A percentile compares a stretch with the other conserved stretches of the same genome.
Conservation (phyloP, 2,797 vertebrate species). For the Nyctalus aviator region DNA sequence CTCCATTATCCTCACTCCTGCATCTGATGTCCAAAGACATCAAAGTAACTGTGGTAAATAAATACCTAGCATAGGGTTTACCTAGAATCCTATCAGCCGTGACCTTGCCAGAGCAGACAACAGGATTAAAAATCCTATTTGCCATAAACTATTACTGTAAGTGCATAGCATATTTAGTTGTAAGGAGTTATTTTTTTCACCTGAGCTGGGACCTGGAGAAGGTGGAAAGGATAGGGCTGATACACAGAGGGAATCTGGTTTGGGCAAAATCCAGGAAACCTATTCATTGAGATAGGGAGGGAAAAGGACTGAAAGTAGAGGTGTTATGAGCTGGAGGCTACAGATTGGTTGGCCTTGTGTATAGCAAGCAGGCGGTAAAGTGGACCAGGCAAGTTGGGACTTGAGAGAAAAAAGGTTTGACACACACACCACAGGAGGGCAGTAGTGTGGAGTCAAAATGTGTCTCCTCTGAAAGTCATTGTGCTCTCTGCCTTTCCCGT, state of each 20-base stretch:
- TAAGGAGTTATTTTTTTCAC: background rate
- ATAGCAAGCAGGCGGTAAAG: background rate
- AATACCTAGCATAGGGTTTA: background rate
- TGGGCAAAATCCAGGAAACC: background rate
- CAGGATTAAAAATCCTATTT: background rate
- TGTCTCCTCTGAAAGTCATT: background rate
- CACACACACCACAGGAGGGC: background rate
- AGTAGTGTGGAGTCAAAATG: background rate
- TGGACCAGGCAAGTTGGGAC: no score
- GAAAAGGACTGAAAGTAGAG: background rate
- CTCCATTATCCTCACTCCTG: background rate
- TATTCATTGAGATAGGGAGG: background rate
- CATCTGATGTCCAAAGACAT: background rate
- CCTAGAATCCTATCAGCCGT: background rate
- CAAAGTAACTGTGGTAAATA: background rate
- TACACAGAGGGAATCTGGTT: background rate
- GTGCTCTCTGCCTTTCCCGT: background rate
- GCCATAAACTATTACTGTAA: background rate
- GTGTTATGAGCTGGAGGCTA: background rate
- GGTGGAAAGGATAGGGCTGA: background rate
- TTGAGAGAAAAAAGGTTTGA: background rate
- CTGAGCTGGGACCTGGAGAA: background rate
- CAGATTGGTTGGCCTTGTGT: background rate
- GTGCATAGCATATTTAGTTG: background rate
- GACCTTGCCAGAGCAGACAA: background rate